Evolutionary conservation across 2,888 invertebrate genomes (phyloP).

Genomic region (Aporophyla nigra): DNA sequence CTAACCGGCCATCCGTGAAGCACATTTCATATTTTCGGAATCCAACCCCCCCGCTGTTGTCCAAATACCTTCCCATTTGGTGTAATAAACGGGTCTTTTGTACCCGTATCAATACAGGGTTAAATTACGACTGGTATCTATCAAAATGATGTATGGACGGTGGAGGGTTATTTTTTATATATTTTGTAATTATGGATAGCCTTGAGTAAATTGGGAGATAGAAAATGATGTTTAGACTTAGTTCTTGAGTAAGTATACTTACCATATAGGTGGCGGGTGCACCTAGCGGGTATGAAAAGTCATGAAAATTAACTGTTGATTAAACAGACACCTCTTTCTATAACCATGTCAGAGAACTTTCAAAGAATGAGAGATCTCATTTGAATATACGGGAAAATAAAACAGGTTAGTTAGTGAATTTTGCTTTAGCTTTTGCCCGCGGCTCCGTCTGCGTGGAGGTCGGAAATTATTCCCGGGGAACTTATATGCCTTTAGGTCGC

Average conservation of each 20-base stretch:
- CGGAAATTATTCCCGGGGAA: too few relatives aligned
- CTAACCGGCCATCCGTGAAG: conserved; percentile 34
- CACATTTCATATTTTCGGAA: conserved; percentile 63
- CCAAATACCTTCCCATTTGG: conserved; percentile 66
- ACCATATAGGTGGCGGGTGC: background rate
- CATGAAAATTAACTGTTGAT: too few relatives aligned
- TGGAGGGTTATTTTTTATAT: conserved; percentile 47
- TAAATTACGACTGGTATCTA: conserved; percentile 66
- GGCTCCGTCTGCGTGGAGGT: too few relatives aligned
- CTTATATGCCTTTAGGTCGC: too few relatives aligned
- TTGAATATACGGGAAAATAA: too few relatives aligned
- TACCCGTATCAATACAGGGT: conserved; percentile 66
- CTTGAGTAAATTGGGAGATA: conserved; percentile 3
- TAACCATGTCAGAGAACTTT: too few relatives aligned
- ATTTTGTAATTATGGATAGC: conserved; percentile 44
- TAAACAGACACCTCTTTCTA: too few relatives aligned
- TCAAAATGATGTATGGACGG: conserved; percentile 59
- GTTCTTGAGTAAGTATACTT: background rate
- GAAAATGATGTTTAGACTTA: background rate
- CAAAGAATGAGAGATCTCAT: too few relatives aligned
- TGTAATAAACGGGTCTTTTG: conserved; percentile 67
- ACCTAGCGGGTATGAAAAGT: background rate
- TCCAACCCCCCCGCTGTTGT: conserved; percentile 58
- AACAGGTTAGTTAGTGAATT: too few relatives aligned
- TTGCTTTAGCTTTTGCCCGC: too few relatives aligned